A percentile compares a stretch with the other conserved stretches of the same genome.
phyloP scores from a whole-genome alignment of 2,888 invertebrate species.

The Heteromurus nitidus region DNA sequence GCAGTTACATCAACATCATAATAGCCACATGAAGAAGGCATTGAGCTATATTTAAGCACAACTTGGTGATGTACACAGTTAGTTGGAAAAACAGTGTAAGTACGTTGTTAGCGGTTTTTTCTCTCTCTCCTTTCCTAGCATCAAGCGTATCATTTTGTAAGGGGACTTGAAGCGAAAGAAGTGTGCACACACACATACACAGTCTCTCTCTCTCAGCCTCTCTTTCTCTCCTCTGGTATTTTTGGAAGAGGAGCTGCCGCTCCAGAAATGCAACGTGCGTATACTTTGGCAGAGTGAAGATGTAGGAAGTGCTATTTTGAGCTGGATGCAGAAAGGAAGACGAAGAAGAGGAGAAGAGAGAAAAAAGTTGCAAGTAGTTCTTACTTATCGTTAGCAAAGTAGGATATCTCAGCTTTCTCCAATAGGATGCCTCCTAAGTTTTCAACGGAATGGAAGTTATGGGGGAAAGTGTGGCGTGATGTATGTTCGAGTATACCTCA shows the following conservation, averaged over 20 bases:
- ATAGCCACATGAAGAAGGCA: constrained; percentile 7
- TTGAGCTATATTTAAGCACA: constrained; percentile 20
- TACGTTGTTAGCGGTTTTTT: constrained; percentile 6
- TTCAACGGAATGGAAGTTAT: background rate
- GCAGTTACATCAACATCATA: constrained; percentile 9
- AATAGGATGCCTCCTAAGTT: background rate
- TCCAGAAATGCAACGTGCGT: too few species aligned
- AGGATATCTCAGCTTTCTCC: too few species aligned
- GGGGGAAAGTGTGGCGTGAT: background rate
- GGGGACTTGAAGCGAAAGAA: background rate
- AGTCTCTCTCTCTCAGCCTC: too few species aligned
- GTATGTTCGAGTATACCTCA: background rate
- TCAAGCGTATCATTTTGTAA: background rate
- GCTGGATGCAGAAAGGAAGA: too few species aligned
- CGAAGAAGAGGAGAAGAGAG: too few species aligned
- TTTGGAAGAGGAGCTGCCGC: too few species aligned
- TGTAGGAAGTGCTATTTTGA: too few species aligned
- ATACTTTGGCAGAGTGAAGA: too few species aligned
- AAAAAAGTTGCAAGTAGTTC: too few species aligned
- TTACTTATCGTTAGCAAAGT: too few species aligned
- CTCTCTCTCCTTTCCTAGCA: background rate
- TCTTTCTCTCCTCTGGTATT: background rate
- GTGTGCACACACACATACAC: background rate
- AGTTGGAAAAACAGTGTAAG: constrained; percentile 11
- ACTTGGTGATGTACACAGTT: constrained; percentile 19